A percentile compares a stretch with the other conserved stretches of the same genome.
Evolutionary conservation across 2,797 vertebrate genomes (phyloP).

Genomic region (Lateolabrax maculatus): DNA sequence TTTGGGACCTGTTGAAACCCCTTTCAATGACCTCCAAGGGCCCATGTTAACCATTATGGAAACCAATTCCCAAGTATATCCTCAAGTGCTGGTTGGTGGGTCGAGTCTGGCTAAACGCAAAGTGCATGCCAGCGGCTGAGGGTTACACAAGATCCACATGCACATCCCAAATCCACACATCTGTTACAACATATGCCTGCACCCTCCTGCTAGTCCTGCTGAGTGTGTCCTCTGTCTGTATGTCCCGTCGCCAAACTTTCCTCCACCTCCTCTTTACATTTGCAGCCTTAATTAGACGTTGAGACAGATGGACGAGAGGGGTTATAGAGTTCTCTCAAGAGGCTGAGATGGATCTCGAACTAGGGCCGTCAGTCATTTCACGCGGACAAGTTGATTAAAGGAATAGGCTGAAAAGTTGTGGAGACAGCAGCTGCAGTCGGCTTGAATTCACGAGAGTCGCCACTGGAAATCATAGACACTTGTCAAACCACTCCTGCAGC

Average conservation of each 20-base stretch:
- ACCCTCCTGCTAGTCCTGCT: slow-evolving; percentile 46
- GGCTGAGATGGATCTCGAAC: background rate
- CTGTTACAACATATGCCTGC: slow-evolving; percentile 55
- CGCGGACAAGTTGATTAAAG: background rate
- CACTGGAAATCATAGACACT: background rate
- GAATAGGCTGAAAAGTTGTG: background rate
- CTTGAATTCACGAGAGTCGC: background rate
- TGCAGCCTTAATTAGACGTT: background rate
- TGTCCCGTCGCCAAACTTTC: slow-evolving; percentile 18
- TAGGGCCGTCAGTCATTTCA: background rate
- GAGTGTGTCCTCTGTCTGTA: slow-evolving; percentile 26
- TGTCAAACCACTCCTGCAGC: background rate
- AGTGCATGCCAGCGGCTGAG: slow-evolving; percentile 40
- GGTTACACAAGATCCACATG: slow-evolving; percentile 51
- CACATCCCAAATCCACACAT: slow-evolving; percentile 51
- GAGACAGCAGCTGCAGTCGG: background rate
- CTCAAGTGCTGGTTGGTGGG: background rate
- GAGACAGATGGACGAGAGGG: background rate
- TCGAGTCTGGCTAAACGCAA: slow-evolving; percentile 10
- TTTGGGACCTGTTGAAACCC: background rate
- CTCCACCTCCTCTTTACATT: slow-evolving; percentile 6
- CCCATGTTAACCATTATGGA: background rate
- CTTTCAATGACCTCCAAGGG: background rate
- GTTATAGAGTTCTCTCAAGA: background rate
- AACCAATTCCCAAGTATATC: background rate